Evolutionary conservation across 2,797 vertebrate species (phyloP).

Genomic region (Poecilia picta): DNA sequence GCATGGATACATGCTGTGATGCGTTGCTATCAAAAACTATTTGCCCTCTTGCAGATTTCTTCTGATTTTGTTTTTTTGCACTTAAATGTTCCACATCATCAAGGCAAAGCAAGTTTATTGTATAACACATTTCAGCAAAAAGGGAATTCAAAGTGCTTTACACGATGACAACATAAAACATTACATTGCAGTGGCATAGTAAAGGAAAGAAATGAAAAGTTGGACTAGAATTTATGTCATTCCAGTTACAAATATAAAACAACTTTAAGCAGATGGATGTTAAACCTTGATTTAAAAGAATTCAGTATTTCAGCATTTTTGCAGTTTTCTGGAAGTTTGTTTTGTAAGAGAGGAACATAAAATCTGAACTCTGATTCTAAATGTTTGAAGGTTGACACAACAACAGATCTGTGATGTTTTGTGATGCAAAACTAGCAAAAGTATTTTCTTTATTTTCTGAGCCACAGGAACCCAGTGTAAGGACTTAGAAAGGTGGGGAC

Average conservation of each 20-base stretch:
- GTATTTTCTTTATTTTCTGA: neutral
- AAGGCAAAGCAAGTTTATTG: neutral
- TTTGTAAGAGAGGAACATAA: neutral
- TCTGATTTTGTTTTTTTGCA: neutral
- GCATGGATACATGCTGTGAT: slow-evolving; percentile 12
- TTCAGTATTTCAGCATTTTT: too few relatives aligned
- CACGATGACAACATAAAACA: neutral
- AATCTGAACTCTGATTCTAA: neutral
- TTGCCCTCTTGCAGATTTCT: neutral
- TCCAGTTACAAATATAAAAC: neutral
- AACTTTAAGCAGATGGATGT: neutral
- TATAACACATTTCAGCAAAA: neutral
- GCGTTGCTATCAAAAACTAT: neutral
- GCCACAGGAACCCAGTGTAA: too few relatives aligned
- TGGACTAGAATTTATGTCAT: neutral
- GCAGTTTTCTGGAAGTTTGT: too few relatives aligned
- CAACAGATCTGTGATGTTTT: too few relatives aligned
- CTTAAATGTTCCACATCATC: neutral
- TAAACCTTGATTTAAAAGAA: neutral
- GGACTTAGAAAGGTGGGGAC: too few relatives aligned
- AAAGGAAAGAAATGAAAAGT: neutral
- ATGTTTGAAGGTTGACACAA: neutral
- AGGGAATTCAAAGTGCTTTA: neutral
- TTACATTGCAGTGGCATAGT: neutral
- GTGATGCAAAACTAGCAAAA: too few relatives aligned